A percentile compares a stretch with the other conserved stretches of the same genome.
These are phyloP conservation scores for Leptothorax acervorum DNA, from an alignment of 2,888 invertebrate species.

Conservation along the genomic window DNA sequence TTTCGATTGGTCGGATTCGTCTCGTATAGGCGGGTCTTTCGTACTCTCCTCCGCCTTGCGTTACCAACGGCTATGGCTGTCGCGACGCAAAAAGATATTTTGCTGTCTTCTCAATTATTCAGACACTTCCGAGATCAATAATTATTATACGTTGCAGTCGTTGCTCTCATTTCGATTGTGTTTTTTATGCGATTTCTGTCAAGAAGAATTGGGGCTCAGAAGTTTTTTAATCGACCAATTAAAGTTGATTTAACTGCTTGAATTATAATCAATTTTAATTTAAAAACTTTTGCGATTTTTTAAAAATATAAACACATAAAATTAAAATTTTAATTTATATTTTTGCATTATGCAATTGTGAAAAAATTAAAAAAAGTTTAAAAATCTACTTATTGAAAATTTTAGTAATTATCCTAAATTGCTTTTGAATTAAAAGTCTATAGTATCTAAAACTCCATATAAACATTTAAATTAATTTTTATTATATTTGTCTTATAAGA, in stretches of 20 bases:
- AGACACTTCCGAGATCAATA: conserved; percentile 62
- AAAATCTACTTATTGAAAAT: neutral
- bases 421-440: neutral
- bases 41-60: conserved; percentile 80
- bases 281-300: neutral
- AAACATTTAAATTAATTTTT: neutral
- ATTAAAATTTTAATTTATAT: neutral
- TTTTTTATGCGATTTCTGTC: neutral
- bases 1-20: conserved; percentile 77
- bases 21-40: conserved; percentile 80
- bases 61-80: conserved; percentile 81
- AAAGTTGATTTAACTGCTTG: neutral
- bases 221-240: neutral
- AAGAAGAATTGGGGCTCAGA: neutral
- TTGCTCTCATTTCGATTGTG: neutral
- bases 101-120: conserved; percentile 63
- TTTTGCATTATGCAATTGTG: neutral
- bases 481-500: neutral
- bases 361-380: neutral
- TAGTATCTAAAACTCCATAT: neutral
- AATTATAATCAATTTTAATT: neutral
- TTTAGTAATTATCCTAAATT: neutral
- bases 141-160: conserved; percentile 59
- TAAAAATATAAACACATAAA: neutral
- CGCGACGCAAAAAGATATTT: conserved; percentile 70